These are phyloP conservation scores for Micromussa lordhowensis DNA, from an alignment of 92 coral and sea anemone genomes.

Conservation along the genomic window DNA sequence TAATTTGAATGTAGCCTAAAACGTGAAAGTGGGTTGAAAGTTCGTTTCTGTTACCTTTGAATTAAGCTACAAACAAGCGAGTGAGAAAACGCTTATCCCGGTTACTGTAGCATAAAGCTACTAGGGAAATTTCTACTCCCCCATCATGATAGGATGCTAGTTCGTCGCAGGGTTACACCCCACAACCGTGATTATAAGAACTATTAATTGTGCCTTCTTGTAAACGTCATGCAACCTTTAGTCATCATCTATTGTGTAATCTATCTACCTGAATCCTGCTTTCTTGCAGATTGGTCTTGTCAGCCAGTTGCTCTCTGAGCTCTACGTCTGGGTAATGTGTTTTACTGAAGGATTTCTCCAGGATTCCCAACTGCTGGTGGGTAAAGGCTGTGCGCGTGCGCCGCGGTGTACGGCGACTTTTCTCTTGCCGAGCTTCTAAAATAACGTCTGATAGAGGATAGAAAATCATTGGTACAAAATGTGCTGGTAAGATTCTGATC, in stretches of 20 bases:
- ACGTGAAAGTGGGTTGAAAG: not conserved
- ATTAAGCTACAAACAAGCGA: not conserved
- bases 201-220: no score
- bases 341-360: conserved; percentile 91
- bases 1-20: not conserved
- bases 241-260: not conserved
- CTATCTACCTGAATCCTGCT: conserved; percentile 90
- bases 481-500: not conserved
- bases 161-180: no score
- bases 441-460: conserved; percentile 26
- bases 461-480: not conserved
- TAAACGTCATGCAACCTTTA: not conserved
- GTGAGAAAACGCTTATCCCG: not conserved
- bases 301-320: conserved; percentile 93
- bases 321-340: conserved; percentile 99
- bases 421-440: conserved; percentile 85
- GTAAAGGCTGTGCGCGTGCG: conserved; percentile 99
- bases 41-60: not conserved
- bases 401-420: conserved; percentile 77
- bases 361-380: conserved; percentile 92
- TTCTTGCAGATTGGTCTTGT: conserved; percentile 91
- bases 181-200: no score
- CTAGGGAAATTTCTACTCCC: no score
- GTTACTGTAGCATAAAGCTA: no score
- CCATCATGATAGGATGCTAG: no score